These are phyloP conservation scores for Acipenser oxyrinchus DNA, from an alignment of 2,797 vertebrate species.

Conservation along the genomic window DNA sequence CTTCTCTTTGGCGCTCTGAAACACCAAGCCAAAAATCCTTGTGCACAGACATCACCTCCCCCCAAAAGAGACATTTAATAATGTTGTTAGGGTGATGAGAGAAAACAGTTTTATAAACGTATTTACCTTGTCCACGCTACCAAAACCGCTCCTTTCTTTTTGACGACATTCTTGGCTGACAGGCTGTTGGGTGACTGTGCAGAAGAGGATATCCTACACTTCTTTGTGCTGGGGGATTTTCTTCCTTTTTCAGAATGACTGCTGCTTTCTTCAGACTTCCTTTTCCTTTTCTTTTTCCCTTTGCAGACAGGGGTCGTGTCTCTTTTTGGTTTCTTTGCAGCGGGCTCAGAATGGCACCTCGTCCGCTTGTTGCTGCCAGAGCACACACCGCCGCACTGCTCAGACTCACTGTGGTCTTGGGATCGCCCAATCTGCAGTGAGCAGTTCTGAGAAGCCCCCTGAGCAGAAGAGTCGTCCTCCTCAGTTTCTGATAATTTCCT, in stretches of 20 bases:
- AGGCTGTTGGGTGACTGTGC: slow-evolving; percentile 62
- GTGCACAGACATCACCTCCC: no score
- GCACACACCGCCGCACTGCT: slow-evolving; percentile 22
- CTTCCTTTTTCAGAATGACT: slow-evolving; percentile 29
- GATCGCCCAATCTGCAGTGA: slow-evolving; percentile 2
- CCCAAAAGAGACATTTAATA: no score
- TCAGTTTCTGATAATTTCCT: slow-evolving; percentile 15
- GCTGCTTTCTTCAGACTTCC: slow-evolving; percentile 30
- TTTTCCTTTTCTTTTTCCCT: slow-evolving; percentile 26
- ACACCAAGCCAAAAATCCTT: no score
- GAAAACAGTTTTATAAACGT: slow-evolving; percentile 1
- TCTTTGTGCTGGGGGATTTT: slow-evolving; percentile 28
- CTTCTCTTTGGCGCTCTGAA: no score
- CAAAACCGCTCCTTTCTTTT: slow-evolving; percentile 87
- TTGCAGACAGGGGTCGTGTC: slow-evolving; percentile 23
- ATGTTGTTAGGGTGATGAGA: neutral
- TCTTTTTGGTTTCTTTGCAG: slow-evolving; percentile 38
- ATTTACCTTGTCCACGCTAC: slow-evolving; percentile 89
- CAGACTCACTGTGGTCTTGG: slow-evolving; percentile 19
- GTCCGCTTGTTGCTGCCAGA: slow-evolving; percentile 64
- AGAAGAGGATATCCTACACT: slow-evolving; percentile 27
- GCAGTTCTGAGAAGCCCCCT: slow-evolving; percentile 17
- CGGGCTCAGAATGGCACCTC: slow-evolving; percentile 40
- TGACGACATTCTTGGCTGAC: slow-evolving; percentile 86
- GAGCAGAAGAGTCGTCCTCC: neutral